These are phyloP conservation scores for Dendrocincla fuliginosa DNA, from an alignment of 2,797 vertebrate species.

Conservation along the genomic window DNA sequence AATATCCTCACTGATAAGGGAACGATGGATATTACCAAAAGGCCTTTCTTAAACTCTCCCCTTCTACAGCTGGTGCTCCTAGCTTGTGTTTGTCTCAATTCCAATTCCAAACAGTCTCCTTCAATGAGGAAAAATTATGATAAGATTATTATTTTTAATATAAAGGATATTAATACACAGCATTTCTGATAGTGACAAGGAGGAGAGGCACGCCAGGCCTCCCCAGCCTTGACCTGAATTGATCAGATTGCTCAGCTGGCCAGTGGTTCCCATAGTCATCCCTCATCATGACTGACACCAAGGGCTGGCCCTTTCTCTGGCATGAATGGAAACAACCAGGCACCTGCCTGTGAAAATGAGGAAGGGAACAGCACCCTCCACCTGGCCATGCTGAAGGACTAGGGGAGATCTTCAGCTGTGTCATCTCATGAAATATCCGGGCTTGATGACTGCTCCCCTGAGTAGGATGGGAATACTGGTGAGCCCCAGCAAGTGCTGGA, in stretches of 20 bases:
- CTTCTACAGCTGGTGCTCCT: conserved; percentile 12
- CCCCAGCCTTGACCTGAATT: not conserved
- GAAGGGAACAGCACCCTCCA: not conserved
- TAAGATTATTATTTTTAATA: conserved; percentile 50
- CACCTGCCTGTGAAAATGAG: rapidly evolving
- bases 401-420: rapidly evolving
- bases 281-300: rapidly evolving
- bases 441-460: not conserved
- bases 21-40: conserved; percentile 51
- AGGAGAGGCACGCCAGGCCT: not conserved
- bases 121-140: conserved; percentile 52
- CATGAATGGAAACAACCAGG: not conserved
- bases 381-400: not conserved
- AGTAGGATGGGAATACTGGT: not conserved
- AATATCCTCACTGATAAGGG: conserved; percentile 68
- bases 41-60: conserved; percentile 45
- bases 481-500: not conserved
- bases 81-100: conserved; percentile 56
- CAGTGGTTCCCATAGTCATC: not conserved
- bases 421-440: not conserved
- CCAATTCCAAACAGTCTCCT: conserved; percentile 36
- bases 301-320: not conserved
- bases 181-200: conserved; percentile 31
- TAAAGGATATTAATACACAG: conserved; percentile 26
- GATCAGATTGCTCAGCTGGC: not conserved